Evolutionary conservation across 2,113 vertebrate species (phyloP), one percentile per base, ranked within the genome.

Genomic region (rabbit (Oryctolagus cuniculus)): DNA sequence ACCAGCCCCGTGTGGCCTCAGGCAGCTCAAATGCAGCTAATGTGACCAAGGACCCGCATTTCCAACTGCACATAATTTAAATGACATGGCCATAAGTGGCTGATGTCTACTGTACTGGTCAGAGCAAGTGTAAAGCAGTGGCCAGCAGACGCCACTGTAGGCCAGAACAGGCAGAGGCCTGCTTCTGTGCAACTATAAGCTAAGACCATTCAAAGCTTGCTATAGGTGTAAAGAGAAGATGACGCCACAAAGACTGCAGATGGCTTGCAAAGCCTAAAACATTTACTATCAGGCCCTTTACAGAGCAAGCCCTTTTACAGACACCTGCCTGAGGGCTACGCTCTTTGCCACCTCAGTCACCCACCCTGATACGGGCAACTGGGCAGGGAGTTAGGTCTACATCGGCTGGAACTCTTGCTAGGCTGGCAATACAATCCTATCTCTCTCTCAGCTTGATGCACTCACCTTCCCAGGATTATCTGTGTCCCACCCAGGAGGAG

Each of bases 141-240:
- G 6, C 9, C 15, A 1, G 21, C 7, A 25, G n/a, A 21, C 61
- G 3, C 10, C 0, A 63, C 34, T n/a, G 3, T 4, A 25, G 66
- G 44, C 7, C 38, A 84, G 61, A 44, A 36, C 31, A 67, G 72
- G n/a, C 49, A 7, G 13, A 10, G 6, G 44, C 31, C 36, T 63
- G n/a, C 24, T 87, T 86, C 29, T 19, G 12, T 19, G 29, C 12
- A 7, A 25, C 27, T 21, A 27, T 0, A 3, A 87, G 36, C 73
- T 74, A 16, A 87, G n/a, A 87, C 51, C 44, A 8, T 44, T 44
- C 44, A 44, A 44, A 44, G 44, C 44, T 44, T 44, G 44, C 7
- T 44, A 44, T 8, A 44, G 44, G 44, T 44, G 44, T 44, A 6
- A 44, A 44, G 44, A 44, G 7, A 44, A 6, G 44, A 44, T 6